phyloP scores from a whole-genome alignment of 1,140 invertebrate genomes.

The Drosophila simulans region DNA sequence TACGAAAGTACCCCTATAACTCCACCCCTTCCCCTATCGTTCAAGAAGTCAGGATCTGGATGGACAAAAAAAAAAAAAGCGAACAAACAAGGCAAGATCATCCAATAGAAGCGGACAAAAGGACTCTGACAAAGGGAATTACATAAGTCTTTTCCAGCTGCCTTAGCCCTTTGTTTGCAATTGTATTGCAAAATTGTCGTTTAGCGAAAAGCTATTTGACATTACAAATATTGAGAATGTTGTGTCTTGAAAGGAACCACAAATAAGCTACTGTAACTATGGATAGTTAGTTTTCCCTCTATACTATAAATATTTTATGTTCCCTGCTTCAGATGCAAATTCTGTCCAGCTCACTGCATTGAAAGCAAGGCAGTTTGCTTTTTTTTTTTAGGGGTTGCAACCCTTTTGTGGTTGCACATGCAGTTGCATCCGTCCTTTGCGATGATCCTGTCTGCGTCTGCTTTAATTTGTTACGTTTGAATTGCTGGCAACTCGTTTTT shows the following conservation, averaged over 20 bases:
- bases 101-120: conserved; percentile 21
- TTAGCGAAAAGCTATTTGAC: too few species aligned
- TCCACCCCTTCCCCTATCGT: conserved; percentile 8
- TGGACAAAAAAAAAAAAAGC: not conserved
- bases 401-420: conserved; percentile 35
- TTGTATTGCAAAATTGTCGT: not conserved
- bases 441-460: conserved; percentile 32
- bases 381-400: conserved; percentile 30
- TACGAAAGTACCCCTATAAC: not conserved
- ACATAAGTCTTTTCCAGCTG: conserved; percentile 42
- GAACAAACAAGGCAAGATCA: conserved; percentile 24
- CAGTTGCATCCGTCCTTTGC: conserved; percentile 39
- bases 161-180: conserved; percentile 20
- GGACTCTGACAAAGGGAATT: conserved; percentile 15
- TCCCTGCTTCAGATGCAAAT: not conserved
- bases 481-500: conserved; percentile 49
- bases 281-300: too few species aligned
- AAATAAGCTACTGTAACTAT: too few species aligned
- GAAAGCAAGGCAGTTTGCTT: too few species aligned
- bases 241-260: too few species aligned
- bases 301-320: not conserved
- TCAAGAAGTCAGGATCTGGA: conserved; percentile 54
- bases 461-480: conserved; percentile 56
- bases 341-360: not conserved
- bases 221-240: not conserved